A percentile compares a stretch with the other conserved stretches of the same genome.
Conservation (phyloP, 2,113 vertebrate genomes). For the Isurus oxyrinchus region DNA sequence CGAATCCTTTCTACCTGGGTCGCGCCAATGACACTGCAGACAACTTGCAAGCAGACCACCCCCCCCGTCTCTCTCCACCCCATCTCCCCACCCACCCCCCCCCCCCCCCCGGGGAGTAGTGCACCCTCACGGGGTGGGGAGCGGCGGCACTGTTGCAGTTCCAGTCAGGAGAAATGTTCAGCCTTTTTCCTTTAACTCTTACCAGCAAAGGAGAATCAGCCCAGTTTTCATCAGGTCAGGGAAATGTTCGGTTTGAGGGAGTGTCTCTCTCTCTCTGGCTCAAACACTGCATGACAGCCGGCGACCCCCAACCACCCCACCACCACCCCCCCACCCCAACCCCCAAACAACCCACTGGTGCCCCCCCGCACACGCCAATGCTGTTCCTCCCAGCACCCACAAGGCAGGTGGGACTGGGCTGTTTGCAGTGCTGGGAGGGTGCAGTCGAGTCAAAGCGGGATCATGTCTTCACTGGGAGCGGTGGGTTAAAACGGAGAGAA, state of each 20-base stretch:
- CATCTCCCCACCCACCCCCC: too few relatives aligned
- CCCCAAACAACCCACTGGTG: neutral
- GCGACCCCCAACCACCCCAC: too few relatives aligned
- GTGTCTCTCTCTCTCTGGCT: too few relatives aligned
- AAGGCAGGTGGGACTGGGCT: neutral
- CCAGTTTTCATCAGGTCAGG: neutral
- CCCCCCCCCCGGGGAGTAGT: neutral
- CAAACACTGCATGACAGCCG: neutral
- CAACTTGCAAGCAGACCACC: neutral
- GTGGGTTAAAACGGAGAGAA: neutral
- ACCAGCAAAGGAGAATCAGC: neutral
- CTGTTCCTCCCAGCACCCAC: too few relatives aligned
- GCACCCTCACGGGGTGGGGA: neutral
- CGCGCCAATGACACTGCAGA: slow-evolving; percentile 7
- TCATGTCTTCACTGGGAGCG: neutral
- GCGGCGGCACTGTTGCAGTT: neutral
- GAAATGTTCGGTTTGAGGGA: neutral
- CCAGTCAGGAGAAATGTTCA: neutral
- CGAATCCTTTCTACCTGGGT: neutral
- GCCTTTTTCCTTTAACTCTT: neutral
- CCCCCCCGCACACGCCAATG: too few relatives aligned
- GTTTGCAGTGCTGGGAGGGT: neutral
- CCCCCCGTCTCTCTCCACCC: too few relatives aligned
- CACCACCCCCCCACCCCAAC: too few relatives aligned
- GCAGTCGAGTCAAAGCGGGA: neutral